These are phyloP conservation scores for Gallinago stenura DNA, from an alignment of 2,797 vertebrate species.

Conservation along the genomic window DNA sequence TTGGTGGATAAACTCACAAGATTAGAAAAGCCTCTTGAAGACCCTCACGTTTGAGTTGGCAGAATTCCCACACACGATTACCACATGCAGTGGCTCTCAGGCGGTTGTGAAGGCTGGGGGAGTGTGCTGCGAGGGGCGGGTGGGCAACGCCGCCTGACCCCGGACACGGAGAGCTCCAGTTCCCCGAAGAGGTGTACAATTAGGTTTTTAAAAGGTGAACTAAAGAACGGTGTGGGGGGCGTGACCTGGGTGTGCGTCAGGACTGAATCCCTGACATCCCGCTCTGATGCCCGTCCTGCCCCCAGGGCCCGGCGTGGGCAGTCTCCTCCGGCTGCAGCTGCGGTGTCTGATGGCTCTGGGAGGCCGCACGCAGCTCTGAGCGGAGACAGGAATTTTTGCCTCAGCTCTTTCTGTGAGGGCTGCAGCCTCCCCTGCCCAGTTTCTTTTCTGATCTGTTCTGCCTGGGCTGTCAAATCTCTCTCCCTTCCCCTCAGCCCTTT, in stretches of 20 bases:
- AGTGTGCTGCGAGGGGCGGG: too few species aligned
- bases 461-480: neutral
- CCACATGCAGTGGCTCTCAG: conserved; percentile 19
- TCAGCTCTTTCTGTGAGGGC: neutral
- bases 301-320: rapidly evolving
- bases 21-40: conserved; percentile 63
- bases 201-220: neutral
- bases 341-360: neutral
- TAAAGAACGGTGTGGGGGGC: rapidly evolving
- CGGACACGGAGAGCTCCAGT: too few species aligned
- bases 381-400: neutral
- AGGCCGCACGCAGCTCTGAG: neutral
- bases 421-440: neutral
- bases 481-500: neutral
- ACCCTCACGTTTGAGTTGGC: conserved; percentile 67
- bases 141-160: too few species aligned
- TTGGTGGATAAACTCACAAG: conserved; percentile 49
- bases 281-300: rapidly evolving
- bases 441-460: neutral
- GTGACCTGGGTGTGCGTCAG: rapidly evolving
- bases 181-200: rapidly evolving
- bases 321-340: neutral
- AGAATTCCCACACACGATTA: conserved; percentile 22
- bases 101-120: neutral
- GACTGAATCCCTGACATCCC: neutral